Percentiles rank a stretch among this genome's conserved stretches.
These are phyloP conservation scores for Gopherus evgoodei DNA, from an alignment of 2,113 vertebrate species.

Conservation along the genomic window DNA sequence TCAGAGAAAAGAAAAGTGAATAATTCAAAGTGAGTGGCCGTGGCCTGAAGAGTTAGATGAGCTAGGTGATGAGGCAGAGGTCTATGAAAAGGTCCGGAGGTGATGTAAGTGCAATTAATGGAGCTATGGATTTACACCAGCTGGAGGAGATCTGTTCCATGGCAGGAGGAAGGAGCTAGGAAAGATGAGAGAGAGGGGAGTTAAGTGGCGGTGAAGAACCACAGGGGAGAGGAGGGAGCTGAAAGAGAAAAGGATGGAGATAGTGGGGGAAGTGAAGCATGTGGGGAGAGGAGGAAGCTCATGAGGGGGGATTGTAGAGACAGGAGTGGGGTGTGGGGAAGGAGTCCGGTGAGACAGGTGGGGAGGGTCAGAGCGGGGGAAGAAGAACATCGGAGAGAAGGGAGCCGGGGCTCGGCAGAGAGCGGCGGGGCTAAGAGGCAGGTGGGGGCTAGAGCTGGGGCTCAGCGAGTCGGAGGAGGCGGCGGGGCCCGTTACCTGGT, in stretches of 20 bases:
- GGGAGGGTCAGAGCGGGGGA: background rate
- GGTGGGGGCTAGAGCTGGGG: background rate
- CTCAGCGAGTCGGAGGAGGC: background rate
- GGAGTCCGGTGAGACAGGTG: background rate
- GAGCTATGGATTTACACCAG: background rate
- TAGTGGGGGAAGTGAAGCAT: background rate
- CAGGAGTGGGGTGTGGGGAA: too few relatives aligned
- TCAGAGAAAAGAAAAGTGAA: background rate
- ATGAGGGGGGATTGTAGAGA: background rate
- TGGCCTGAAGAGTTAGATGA: background rate
- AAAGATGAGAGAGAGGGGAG: background rate
- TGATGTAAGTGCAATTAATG: fast-evolving
- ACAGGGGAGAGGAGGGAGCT: background rate
- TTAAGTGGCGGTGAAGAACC: background rate
- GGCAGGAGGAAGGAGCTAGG: fast-evolving
- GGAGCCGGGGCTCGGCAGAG: background rate
- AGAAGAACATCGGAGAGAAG: background rate
- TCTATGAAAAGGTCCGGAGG: background rate
- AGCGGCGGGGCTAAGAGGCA: too few relatives aligned
- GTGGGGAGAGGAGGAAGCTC: background rate
- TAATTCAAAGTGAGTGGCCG: background rate
- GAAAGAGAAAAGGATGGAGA: background rate
- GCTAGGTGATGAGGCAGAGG: background rate
- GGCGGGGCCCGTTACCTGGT: conserved; percentile 85
- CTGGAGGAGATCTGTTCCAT: background rate